Conservation (phyloP, 2,113 vertebrate species). For the Psilopsiagon aurifrons region DNA sequence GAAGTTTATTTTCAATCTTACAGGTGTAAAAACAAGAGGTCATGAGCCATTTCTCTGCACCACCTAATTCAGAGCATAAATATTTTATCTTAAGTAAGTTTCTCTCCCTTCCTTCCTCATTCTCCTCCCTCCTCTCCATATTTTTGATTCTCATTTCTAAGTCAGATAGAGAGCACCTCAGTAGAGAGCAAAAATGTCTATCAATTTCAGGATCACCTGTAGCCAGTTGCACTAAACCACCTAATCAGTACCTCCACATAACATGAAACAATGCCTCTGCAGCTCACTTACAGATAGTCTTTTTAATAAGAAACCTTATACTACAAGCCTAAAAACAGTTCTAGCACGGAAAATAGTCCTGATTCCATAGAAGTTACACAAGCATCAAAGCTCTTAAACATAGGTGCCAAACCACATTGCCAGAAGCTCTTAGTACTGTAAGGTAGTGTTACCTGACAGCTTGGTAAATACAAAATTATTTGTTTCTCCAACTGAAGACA, state of each 20-base stretch:
- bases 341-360: conserved; percentile 74
- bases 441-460: conserved; percentile 93
- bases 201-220: conserved; percentile 49
- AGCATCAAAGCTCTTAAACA: conserved; percentile 82
- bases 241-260: conserved; percentile 26
- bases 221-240: conserved; percentile 17
- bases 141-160: neutral
- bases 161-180: neutral
- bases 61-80: conserved; percentile 12
- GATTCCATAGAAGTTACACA: conserved; percentile 76
- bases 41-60: neutral
- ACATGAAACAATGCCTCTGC: conserved; percentile 55
- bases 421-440: conserved; percentile 85
- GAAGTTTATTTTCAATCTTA: neutral
- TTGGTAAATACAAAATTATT: conserved; percentile 89
- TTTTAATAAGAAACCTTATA: conserved; percentile 71
- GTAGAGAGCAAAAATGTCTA: neutral
- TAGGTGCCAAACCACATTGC: conserved; percentile 89
- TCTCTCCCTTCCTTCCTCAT: neutral
- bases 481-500: conserved; percentile 91
- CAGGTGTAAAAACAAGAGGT: conserved; percentile 14
- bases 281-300: conserved; percentile 61
- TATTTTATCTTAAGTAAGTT: neutral
- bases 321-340: conserved; percentile 69
- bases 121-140: neutral